These are phyloP conservation scores for Cephus pygmeus DNA, from an alignment of 2,888 invertebrate species.

Conservation along the genomic window DNA sequence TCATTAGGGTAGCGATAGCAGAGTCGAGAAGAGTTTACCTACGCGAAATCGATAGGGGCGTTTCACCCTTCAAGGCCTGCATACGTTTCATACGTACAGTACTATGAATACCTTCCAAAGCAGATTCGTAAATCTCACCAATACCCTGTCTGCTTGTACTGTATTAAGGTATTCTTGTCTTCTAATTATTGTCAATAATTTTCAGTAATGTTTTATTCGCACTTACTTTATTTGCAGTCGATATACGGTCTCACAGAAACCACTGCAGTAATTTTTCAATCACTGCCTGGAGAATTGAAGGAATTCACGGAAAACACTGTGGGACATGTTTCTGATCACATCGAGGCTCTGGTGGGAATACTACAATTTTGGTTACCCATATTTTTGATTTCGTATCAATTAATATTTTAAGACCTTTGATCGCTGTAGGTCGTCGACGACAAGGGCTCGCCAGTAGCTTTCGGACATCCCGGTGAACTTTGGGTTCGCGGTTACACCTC, in stretches of 20 bases:
- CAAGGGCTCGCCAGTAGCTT: conserved; percentile 74
- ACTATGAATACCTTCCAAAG: neutral
- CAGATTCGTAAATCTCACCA: neutral
- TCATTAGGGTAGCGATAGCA: neutral
- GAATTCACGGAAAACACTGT: conserved; percentile 68
- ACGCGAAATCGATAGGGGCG: neutral
- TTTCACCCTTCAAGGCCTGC: neutral
- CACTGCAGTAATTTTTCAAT: conserved; percentile 70
- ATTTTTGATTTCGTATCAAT: neutral
- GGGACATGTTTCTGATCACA: conserved; percentile 70
- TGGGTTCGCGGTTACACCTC: conserved; percentile 78
- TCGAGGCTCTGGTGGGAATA: conserved; percentile 70
- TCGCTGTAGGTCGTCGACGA: conserved; percentile 73
- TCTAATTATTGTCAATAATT: neutral
- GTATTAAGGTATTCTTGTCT: neutral
- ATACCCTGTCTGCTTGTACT: too few species aligned
- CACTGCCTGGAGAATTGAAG: conserved; percentile 65
- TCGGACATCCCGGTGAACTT: conserved; percentile 81
- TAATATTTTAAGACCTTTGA: neutral
- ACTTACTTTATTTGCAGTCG: conserved; percentile 62
- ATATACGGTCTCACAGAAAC: conserved; percentile 74
- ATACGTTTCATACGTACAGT: neutral
- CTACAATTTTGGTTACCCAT: neutral
- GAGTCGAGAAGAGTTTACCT: neutral
- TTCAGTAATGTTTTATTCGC: neutral